phyloP scores from a whole-genome alignment of 2,888 invertebrate species.

The Cordilura impudica region DNA sequence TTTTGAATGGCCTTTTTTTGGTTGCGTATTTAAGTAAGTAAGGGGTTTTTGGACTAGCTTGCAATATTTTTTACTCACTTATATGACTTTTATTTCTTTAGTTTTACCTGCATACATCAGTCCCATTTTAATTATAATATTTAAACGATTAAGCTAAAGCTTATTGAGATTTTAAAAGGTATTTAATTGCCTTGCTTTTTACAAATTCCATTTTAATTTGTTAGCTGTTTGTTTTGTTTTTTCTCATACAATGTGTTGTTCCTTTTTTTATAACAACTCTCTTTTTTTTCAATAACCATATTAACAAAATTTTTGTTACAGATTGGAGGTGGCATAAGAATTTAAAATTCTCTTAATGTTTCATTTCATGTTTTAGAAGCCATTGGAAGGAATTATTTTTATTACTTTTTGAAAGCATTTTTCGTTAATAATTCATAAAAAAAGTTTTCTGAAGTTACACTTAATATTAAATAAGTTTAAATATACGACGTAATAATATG shows the following conservation, averaged over 20 bases:
- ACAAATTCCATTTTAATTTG: neutral
- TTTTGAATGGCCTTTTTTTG: neutral
- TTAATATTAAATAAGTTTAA: too few relatives aligned
- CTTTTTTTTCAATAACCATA: neutral
- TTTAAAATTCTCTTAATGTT: slow-evolving; percentile 67
- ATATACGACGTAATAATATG: too few relatives aligned
- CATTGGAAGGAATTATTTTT: neutral
- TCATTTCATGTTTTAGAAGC: slow-evolving; percentile 55
- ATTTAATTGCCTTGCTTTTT: slow-evolving; percentile 71
- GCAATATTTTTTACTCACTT: neutral
- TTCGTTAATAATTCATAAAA: too few relatives aligned
- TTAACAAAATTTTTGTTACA: too few relatives aligned
- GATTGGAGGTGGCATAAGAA: neutral
- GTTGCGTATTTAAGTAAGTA: neutral
- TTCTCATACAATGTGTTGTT: neutral
- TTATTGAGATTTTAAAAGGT: slow-evolving; percentile 76
- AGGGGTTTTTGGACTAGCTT: too few relatives aligned
- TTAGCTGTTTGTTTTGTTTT: neutral
- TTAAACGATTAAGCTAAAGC: slow-evolving; percentile 74
- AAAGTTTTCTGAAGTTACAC: too few relatives aligned
- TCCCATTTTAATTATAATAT: slow-evolving; percentile 11
- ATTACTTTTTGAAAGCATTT: neutral
- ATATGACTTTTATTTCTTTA: neutral
- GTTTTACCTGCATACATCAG: neutral
- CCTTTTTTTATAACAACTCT: neutral